These are phyloP conservation scores for Tragelaphus buxtoni DNA, from an alignment of 2,113 vertebrate genomes.

Conservation along the genomic window DNA sequence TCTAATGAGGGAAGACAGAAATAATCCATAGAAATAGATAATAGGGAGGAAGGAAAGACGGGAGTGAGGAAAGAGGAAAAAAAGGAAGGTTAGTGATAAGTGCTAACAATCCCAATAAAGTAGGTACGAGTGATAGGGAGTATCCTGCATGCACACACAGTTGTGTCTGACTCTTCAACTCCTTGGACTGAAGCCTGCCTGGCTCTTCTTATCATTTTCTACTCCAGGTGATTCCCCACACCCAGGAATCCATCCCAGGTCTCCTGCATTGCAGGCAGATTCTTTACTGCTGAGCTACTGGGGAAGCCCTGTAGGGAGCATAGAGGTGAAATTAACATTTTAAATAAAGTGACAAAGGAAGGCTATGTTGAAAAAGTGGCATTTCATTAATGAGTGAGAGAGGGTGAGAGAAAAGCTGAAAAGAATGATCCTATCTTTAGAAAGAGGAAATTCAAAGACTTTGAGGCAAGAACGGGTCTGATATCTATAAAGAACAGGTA, in stretches of 20 bases:
- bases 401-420: background rate
- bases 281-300: background rate
- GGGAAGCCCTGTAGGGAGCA: background rate
- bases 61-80: background rate
- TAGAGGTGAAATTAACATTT: background rate
- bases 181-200: background rate
- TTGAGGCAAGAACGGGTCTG: background rate
- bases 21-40: background rate
- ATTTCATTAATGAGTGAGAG: background rate
- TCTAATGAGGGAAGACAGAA: background rate
- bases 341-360: background rate
- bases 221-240: background rate
- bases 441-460: background rate
- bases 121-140: background rate
- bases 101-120: background rate
- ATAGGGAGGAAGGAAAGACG: background rate
- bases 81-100: background rate
- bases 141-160: background rate
- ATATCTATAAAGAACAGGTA: background rate
- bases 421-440: background rate
- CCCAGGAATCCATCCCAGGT: background rate
- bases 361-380: background rate
- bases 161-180: background rate
- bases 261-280: background rate
- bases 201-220: background rate